phyloP scores from a whole-genome alignment of 1,140 invertebrate genomes.

The Bombus breviceps region DNA sequence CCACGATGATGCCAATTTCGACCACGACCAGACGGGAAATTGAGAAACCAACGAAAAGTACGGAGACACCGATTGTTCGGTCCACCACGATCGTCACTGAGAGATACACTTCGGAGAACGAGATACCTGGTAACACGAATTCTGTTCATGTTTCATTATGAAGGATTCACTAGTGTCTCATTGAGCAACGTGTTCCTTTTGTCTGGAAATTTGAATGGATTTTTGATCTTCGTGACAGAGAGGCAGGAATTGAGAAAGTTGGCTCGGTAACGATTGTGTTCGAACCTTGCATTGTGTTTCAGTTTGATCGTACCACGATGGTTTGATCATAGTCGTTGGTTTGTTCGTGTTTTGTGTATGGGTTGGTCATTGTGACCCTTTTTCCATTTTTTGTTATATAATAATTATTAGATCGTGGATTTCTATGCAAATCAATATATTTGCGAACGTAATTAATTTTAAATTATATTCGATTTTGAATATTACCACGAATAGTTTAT shows the following conservation, averaged over 20 bases:
- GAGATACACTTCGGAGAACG: conserved; percentile 1
- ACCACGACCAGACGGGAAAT: conserved; percentile 41
- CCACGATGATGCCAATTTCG: background rate
- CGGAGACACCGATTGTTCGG: conserved; percentile 58
- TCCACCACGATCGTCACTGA: conserved; percentile 19
- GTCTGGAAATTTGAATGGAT: background rate
- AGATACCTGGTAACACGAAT: conserved; percentile 26
- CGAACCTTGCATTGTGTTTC: background rate
- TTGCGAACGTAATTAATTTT: too few species aligned
- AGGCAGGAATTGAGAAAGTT: background rate
- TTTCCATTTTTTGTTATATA: too few species aligned
- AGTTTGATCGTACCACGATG: background rate
- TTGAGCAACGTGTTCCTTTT: background rate
- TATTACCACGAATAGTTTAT: too few species aligned
- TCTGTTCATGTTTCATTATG: background rate
- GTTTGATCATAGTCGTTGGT: background rate
- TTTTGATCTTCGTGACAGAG: background rate
- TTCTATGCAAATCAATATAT: too few species aligned
- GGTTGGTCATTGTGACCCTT: background rate
- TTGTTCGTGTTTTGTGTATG: background rate
- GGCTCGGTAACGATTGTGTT: too few species aligned
- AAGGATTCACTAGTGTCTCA: background rate
- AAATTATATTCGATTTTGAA: too few species aligned
- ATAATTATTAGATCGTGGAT: too few species aligned
- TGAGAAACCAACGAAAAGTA: conserved; percentile 13